Evolutionary conservation across 2,888 invertebrate species (phyloP).

Genomic region (Azorinus chamasolen): DNA sequence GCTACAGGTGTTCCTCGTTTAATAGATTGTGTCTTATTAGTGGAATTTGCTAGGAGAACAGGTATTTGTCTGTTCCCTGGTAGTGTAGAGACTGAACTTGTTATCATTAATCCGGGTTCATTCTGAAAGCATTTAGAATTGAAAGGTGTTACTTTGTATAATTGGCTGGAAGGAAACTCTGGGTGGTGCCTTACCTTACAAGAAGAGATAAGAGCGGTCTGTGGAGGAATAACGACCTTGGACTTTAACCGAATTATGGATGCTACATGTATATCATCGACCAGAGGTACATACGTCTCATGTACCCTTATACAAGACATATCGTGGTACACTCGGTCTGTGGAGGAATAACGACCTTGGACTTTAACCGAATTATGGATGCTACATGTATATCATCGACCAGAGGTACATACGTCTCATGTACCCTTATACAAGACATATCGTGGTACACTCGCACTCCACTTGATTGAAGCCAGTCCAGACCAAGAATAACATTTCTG

Average conservation of each 20-base stretch:
- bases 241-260: no score
- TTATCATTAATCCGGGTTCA: background rate
- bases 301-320: slow-evolving; percentile 19
- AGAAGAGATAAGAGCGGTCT: slow-evolving; percentile 4
- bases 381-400: slow-evolving; percentile 9
- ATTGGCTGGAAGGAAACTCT: background rate
- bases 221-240: no score
- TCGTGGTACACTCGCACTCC: slow-evolving; percentile 42
- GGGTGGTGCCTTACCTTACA: background rate
- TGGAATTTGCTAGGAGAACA: slow-evolving; percentile 2
- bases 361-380: background rate
- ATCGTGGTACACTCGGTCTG: slow-evolving; percentile 38
- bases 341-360: slow-evolving; percentile 8
- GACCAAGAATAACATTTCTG: slow-evolving; percentile 35
- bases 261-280: no score
- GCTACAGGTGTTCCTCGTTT: background rate
- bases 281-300: no score
- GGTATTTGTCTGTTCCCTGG: background rate
- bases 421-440: slow-evolving; percentile 20
- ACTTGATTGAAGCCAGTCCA: slow-evolving; percentile 23
- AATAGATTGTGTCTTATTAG: background rate
- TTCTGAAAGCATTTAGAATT: background rate
- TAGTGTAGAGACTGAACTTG: slow-evolving; percentile 2
- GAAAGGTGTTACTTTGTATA: background rate
- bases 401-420: slow-evolving; percentile 7